Evolutionary conservation across 2,113 vertebrate genomes (phyloP).

Genomic region (Plecturocebus donacophilus): DNA sequence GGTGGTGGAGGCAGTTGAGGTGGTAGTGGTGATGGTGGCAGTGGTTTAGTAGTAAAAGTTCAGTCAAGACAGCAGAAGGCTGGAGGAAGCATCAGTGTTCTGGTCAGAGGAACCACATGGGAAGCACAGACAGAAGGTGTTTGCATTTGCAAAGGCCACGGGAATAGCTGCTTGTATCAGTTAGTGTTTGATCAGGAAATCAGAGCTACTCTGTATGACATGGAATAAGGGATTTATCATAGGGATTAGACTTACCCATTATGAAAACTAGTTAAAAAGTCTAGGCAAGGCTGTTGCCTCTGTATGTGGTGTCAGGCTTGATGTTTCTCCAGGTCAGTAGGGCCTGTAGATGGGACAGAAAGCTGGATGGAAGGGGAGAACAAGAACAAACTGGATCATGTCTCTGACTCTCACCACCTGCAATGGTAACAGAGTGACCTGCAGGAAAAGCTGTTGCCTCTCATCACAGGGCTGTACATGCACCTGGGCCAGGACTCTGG

Average conservation of each 20-base stretch:
- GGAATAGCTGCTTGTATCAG: not conserved
- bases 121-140: not conserved
- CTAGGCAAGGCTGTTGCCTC: not conserved
- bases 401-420: not conserved
- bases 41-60: not conserved
- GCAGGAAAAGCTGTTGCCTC: not conserved
- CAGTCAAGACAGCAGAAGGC: not conserved
- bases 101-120: not conserved
- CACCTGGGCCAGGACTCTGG: not conserved
- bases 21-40: not conserved
- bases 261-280: not conserved
- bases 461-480: not conserved
- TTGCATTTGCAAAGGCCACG: not conserved
- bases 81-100: not conserved
- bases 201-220: not conserved
- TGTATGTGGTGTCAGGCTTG: not conserved
- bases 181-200: not conserved
- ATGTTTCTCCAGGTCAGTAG: not conserved
- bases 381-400: not conserved
- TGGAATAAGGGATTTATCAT: not conserved
- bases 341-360: not conserved
- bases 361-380: not conserved
- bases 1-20: too few species aligned
- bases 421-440: not conserved
- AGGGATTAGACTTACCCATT: not conserved